These are phyloP conservation scores for Omphaloscelis lunosa DNA, from an alignment of 2,888 invertebrate genomes.

Conservation along the genomic window DNA sequence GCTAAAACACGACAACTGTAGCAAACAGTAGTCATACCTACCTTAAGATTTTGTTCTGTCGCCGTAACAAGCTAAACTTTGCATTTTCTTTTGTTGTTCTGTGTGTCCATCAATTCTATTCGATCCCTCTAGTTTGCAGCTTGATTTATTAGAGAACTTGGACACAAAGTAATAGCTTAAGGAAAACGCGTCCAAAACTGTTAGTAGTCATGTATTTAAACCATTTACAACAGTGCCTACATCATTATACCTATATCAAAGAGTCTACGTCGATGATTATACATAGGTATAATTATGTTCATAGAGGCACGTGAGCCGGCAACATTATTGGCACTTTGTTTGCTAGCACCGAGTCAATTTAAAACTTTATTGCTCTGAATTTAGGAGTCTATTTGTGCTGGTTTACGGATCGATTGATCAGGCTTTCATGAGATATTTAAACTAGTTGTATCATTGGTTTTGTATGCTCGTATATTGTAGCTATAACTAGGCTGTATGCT, in stretches of 20 bases:
- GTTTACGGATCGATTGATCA: slow-evolving; percentile 14
- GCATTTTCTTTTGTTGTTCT: neutral
- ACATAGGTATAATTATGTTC: slow-evolving; percentile 52
- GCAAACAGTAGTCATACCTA: neutral
- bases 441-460: slow-evolving; percentile 59
- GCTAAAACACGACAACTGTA: neutral
- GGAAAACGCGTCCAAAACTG: slow-evolving; percentile 42
- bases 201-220: slow-evolving; percentile 28
- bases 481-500: slow-evolving; percentile 21
- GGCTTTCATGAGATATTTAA: slow-evolving; percentile 51
- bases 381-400: slow-evolving; percentile 31
- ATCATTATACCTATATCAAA: slow-evolving; percentile 46
- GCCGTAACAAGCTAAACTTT: neutral
- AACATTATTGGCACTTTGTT: slow-evolving; percentile 56
- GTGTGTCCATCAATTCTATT: neutral
- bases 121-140: neutral
- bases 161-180: slow-evolving; percentile 21
- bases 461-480: slow-evolving; percentile 39
- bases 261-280: slow-evolving; percentile 24
- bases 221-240: slow-evolving; percentile 38
- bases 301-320: slow-evolving; percentile 27
- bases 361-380: slow-evolving; percentile 8
- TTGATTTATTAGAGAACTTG: neutral
- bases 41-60: neutral
- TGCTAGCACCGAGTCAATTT: slow-evolving; percentile 4